phyloP scores from a whole-genome alignment of 2,797 vertebrate genomes.

The Danio tinwini region DNA sequence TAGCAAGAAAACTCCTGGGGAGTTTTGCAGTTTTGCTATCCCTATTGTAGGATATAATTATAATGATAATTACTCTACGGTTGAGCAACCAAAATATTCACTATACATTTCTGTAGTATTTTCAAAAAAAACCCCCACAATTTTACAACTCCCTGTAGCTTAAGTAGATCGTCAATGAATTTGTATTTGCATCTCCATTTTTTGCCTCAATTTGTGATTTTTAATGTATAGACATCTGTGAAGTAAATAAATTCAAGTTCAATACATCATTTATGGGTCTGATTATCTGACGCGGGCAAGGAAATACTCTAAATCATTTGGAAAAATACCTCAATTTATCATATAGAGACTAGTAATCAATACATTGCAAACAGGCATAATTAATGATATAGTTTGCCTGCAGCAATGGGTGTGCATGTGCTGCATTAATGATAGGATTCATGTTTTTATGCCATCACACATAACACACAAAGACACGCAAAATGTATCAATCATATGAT shows the following conservation, averaged over 20 bases:
- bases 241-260: not conserved
- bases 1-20: too few species aligned
- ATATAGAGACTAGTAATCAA: not conserved
- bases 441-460: not conserved
- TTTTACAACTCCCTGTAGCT: not conserved
- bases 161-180: not conserved
- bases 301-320: not conserved
- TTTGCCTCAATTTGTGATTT: not conserved
- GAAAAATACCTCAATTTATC: conserved; percentile 4
- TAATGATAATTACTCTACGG: too few species aligned
- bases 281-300: not conserved
- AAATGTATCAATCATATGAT: not conserved
- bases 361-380: not conserved
- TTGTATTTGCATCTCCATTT: not conserved
- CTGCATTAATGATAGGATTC: not conserved
- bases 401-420: not conserved
- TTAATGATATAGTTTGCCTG: conserved; percentile 11
- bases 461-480: not conserved
- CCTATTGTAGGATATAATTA: too few species aligned
- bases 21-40: too few species aligned
- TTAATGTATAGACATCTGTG: not conserved
- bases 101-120: not conserved
- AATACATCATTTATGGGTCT: conserved; percentile 12
- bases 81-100: too few species aligned
- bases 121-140: not conserved